Percentiles rank a stretch among this genome's conserved stretches.
phyloP scores from a whole-genome alignment of 2,888 invertebrate species.

The Deilephila elpenor region DNA sequence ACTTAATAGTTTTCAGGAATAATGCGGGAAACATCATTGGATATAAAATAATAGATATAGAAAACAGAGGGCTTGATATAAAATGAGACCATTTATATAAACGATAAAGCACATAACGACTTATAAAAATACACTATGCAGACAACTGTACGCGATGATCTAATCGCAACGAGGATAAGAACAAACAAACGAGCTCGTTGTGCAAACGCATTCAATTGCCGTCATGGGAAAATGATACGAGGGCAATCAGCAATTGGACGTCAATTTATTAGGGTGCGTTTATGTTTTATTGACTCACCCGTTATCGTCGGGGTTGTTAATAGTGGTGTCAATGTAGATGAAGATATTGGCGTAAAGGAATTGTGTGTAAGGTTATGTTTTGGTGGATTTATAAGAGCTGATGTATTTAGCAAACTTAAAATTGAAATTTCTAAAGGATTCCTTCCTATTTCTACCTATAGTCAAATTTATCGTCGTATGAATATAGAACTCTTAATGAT shows the following conservation, averaged over 20 bases:
- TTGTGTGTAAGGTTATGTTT: too few relatives aligned
- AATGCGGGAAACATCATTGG: too few relatives aligned
- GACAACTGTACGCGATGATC: constrained; percentile 7
- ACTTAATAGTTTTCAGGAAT: too few relatives aligned
- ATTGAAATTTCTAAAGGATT: too few relatives aligned
- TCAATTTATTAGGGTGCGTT: constrained; percentile 19
- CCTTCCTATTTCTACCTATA: too few relatives aligned
- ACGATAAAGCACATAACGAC: too few relatives aligned
- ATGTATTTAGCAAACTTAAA: not conserved
- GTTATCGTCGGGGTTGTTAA: not conserved
- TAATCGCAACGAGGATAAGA: constrained; percentile 23
- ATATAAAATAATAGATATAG: too few relatives aligned
- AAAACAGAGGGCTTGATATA: too few relatives aligned
- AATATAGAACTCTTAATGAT: too few relatives aligned
- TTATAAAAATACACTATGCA: not conserved
- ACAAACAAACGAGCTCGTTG: constrained; percentile 15
- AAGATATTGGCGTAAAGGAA: not conserved
- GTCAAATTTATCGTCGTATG: too few relatives aligned
- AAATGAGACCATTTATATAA: too few relatives aligned
- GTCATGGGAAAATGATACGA: constrained; percentile 21
- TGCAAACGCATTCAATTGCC: constrained; percentile 7
- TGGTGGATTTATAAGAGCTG: not conserved
- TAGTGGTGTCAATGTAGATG: not conserved
- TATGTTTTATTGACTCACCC: constrained; percentile 2
- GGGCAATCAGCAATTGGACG: constrained; percentile 22